These are phyloP conservation scores for Hippopotamus amphibius DNA, from an alignment of 2,113 vertebrate genomes.

Conservation along the genomic window DNA sequence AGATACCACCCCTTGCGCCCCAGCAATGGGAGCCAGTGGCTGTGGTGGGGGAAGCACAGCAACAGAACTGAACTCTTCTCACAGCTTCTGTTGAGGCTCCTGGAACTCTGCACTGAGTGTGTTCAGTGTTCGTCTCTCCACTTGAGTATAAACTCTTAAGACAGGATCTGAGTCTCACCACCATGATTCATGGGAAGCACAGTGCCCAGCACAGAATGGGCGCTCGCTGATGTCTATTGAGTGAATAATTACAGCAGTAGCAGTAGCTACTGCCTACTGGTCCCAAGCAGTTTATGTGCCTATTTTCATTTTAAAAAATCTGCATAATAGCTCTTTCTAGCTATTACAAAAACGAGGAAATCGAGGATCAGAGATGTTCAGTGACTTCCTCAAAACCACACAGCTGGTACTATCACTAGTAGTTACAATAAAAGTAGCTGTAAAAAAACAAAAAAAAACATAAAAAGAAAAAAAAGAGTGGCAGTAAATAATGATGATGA, in stretches of 20 bases:
- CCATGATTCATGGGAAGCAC: neutral
- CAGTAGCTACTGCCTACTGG: neutral
- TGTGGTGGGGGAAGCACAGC: neutral
- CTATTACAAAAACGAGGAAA: neutral
- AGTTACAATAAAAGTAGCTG: neutral
- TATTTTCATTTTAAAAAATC: neutral
- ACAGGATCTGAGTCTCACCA: neutral
- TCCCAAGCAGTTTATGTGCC: neutral
- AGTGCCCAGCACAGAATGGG: neutral
- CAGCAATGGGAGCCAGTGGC: neutral
- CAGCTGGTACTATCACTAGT: neutral
- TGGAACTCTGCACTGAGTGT: neutral
- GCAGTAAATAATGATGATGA: neutral
- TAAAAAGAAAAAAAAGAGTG: neutral
- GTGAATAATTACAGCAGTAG: neutral
- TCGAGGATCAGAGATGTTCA: neutral
- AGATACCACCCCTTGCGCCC: too few relatives aligned
- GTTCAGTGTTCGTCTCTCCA: neutral
- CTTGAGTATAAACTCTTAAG: neutral
- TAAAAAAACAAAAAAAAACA: neutral
- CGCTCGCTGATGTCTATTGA: rapidly evolving
- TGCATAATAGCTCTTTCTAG: neutral
- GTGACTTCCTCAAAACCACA: neutral
- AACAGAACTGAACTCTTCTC: neutral
- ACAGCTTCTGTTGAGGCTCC: neutral